Conservation (phyloP, 2,113 vertebrate species). For the Sakesphorus luctuosus region DNA sequence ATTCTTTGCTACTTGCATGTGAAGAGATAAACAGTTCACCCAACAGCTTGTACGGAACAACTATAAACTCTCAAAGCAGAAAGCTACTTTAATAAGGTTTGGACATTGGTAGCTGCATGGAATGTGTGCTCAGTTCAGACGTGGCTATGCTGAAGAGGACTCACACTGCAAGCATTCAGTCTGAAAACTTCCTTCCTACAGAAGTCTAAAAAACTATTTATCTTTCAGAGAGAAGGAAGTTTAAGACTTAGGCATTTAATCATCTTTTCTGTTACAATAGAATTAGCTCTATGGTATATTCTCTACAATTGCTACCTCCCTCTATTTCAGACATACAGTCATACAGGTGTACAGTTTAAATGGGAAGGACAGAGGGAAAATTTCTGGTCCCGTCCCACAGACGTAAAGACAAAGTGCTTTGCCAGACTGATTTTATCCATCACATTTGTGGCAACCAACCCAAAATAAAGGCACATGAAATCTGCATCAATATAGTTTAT, state of each 20-base stretch:
- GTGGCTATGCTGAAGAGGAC: neutral
- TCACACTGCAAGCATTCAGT: neutral
- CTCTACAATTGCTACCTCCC: neutral
- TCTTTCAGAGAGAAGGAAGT: neutral
- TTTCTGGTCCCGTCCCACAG: neutral
- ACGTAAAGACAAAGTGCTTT: slow-evolving; percentile 30
- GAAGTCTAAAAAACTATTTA: neutral
- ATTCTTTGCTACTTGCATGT: neutral
- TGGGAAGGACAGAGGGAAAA: neutral
- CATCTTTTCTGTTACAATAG: neutral
- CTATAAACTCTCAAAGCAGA: neutral
- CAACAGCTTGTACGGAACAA: neutral
- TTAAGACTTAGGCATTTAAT: neutral
- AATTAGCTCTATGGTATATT: neutral
- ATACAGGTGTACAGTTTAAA: slow-evolving; percentile 8
- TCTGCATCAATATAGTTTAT: slow-evolving; percentile 18
- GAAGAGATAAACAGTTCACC: neutral
- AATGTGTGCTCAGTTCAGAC: neutral
- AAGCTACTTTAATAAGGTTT: neutral
- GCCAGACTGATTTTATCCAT: slow-evolving; percentile 8
- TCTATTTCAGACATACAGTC: neutral
- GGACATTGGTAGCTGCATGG: neutral
- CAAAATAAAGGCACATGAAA: slow-evolving; percentile 69
- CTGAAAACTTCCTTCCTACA: neutral
- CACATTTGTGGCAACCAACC: slow-evolving; percentile 39